Evolutionary conservation across 2,888 invertebrate species (phyloP), one percentile per base, ranked within the genome.

Genomic region (Hydriomena furcata): DNA sequence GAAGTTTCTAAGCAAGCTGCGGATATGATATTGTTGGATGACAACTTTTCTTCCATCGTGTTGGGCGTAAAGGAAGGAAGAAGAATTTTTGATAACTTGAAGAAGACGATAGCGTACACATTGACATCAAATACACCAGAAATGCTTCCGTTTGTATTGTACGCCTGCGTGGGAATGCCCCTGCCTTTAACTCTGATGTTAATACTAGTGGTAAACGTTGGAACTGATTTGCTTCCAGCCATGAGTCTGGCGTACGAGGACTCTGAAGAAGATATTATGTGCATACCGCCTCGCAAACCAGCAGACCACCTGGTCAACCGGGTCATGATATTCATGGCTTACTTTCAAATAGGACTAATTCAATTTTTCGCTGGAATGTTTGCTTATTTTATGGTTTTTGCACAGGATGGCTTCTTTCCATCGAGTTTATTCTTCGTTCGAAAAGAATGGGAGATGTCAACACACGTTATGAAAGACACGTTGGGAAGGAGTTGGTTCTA

Each of bases 21-120:
- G 1, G 97, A 97, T 76, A 97, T 97, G 96, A 96, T 97, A 63
- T 86, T 97, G 20, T 84, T 97, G 65, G 97, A 97, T 67, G 97
- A 97, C 72, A 96, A 97, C 80, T 97, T 97, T 75, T 94, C 96
- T 0, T 96, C 97, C 0, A 97, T 97, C 58, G 96, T 97, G 0
- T 93, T 94, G 2, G 97, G 97, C 10, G 94, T 97, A 2, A 94
- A 96, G 73, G 95, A 95, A 82, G 95, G 95, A 1, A 89, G 95
- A 40, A 85, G 95, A 58, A 96, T 96, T 71, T 96, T 96, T 69
- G 96, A 96, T 73, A 96, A 96, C 78, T 84, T 96, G 65, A 96
- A 96, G 73, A 96, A 96, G 81, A 96, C 96, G 0, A 96, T 96
- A 51, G 95, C 95, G 1, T 97, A 96, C 76, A 95, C 95, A 0